phyloP scores from a whole-genome alignment of 1,140 invertebrate genomes.

The Dendrolimus punctatus region DNA sequence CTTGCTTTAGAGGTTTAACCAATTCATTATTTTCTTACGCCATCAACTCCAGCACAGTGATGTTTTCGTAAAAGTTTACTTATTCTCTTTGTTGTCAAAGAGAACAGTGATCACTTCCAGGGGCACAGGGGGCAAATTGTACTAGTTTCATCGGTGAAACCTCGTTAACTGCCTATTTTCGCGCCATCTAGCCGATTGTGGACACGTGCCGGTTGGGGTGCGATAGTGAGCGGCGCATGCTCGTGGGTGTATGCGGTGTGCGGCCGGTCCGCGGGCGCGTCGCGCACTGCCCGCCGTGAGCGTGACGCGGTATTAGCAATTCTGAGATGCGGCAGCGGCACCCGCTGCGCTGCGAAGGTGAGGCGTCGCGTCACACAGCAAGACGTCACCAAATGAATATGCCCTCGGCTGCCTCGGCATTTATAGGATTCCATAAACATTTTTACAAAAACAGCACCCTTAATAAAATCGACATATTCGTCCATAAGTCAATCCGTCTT shows the following conservation, averaged over 20 bases:
- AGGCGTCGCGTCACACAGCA: slow-evolving; percentile 30
- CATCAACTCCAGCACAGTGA: slow-evolving; percentile 14
- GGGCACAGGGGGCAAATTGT: slow-evolving; percentile 20
- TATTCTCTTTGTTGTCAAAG: slow-evolving; percentile 16
- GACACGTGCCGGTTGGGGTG: slow-evolving; percentile 14
- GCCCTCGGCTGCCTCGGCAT: slow-evolving; percentile 29
- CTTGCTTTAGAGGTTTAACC: slow-evolving; percentile 22
- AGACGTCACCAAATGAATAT: slow-evolving; percentile 14
- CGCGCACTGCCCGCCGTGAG: slow-evolving; percentile 42
- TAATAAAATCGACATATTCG: not conserved
- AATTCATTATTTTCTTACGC: slow-evolving; percentile 35
- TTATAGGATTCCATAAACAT: slow-evolving; percentile 17
- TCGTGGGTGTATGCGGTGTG: slow-evolving; percentile 32
- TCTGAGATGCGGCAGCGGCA: slow-evolving; percentile 6
- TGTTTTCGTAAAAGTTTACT: slow-evolving; percentile 26
- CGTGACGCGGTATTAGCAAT: slow-evolving; percentile 5
- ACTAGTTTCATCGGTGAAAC: slow-evolving; percentile 23
- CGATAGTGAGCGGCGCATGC: slow-evolving; percentile 22
- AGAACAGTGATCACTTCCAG: slow-evolving; percentile 20
- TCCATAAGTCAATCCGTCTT: slow-evolving; percentile 1
- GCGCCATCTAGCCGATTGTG: slow-evolving; percentile 24
- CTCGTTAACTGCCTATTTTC: slow-evolving; percentile 26
- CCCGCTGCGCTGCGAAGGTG: slow-evolving; percentile 9
- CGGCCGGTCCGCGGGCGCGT: slow-evolving; percentile 45
- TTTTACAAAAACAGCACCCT: slow-evolving; percentile 5